A percentile compares a stretch with the other conserved stretches of the same genome.
These are phyloP conservation scores for Geothlypis trichas DNA, from an alignment of 2,113 vertebrate species.

Conservation along the genomic window DNA sequence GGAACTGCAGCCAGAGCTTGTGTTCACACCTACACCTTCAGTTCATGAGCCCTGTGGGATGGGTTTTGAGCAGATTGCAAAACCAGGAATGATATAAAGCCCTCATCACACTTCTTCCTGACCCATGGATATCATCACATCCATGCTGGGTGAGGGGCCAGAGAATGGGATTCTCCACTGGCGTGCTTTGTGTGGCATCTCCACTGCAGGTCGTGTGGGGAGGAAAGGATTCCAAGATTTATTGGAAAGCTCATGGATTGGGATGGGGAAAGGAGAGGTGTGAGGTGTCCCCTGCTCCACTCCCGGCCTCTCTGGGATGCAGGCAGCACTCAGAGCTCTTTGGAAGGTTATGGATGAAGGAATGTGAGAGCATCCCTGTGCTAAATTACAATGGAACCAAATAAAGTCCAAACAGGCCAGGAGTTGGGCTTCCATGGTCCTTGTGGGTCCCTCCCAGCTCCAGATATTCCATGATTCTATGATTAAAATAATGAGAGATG, in stretches of 20 bases:
- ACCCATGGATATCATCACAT: neutral
- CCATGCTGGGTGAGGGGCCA: neutral
- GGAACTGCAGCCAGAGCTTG: neutral
- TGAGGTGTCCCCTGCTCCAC: neutral
- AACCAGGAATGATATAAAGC: neutral
- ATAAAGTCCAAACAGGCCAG: fast-evolving
- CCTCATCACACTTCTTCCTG: neutral
- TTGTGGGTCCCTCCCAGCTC: neutral
- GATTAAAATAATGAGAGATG: neutral
- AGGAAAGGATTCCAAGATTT: neutral
- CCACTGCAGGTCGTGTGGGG: neutral
- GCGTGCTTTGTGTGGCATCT: fast-evolving
- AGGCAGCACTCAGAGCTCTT: neutral
- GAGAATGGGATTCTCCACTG: neutral
- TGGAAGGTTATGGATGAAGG: neutral
- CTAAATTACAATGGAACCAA: neutral
- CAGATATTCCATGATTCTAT: neutral
- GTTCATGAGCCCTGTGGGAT: fast-evolving
- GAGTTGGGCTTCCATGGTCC: neutral
- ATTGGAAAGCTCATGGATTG: neutral
- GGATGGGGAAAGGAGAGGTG: neutral
- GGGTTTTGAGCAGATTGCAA: neutral
- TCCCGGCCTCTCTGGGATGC: neutral
- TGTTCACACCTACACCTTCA: neutral
- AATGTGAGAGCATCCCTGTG: fast-evolving